phyloP scores from a whole-genome alignment of 1,140 invertebrate species.

The Hermatobates lingyangjiaoensis region DNA sequence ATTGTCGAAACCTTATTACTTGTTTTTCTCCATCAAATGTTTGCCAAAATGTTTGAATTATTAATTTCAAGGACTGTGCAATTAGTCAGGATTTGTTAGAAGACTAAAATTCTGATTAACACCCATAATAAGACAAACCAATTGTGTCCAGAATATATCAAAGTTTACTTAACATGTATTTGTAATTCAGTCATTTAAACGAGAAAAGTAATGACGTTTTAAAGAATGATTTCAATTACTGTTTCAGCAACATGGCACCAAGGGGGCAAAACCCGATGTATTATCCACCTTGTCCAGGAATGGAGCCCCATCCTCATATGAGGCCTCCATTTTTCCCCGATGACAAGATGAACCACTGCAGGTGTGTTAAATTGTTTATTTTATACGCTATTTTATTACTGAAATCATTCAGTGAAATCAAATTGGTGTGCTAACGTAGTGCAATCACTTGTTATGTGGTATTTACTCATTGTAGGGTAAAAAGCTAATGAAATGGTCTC shows the following conservation, averaged over 20 bases:
- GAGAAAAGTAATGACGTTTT: background rate
- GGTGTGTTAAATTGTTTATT: constrained; percentile 10
- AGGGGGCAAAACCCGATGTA: constrained; percentile 22
- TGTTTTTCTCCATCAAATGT: too few relatives aligned
- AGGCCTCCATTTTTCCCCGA: constrained; percentile 18
- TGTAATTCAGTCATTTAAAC: background rate
- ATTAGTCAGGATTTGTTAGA: background rate
- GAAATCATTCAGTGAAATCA: too few relatives aligned
- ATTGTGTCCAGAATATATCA: background rate
- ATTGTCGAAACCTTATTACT: too few relatives aligned
- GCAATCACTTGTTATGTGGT: too few relatives aligned
- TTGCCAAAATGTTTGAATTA: too few relatives aligned
- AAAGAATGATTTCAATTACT: background rate
- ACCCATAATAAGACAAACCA: background rate
- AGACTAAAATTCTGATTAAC: background rate
- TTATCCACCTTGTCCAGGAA: constrained; percentile 18
- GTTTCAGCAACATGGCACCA: constrained; percentile 18
- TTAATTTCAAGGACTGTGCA: background rate
- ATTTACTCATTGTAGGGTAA: too few relatives aligned
- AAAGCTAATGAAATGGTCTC: too few relatives aligned
- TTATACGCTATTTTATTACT: background rate
- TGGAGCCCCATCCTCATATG: constrained; percentile 18
- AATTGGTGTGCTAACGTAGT: too few relatives aligned
- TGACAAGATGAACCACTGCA: constrained; percentile 18
- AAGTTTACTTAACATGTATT: background rate